Percentiles rank a stretch among this genome's conserved stretches.
phyloP scores from a whole-genome alignment of 2,888 invertebrate species.

The Atethmia centrago region DNA sequence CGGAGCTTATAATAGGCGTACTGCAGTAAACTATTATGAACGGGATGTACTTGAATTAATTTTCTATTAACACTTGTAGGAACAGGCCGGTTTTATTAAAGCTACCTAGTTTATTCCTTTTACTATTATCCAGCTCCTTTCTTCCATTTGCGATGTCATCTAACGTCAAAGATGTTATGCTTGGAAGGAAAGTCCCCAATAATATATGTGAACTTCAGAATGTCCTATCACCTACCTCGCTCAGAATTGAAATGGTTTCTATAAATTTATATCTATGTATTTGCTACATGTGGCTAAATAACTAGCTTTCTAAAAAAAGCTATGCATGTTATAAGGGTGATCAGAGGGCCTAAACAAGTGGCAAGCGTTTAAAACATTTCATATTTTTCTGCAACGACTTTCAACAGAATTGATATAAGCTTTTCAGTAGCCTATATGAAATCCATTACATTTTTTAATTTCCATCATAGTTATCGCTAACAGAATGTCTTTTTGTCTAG shows the following conservation, averaged over 20 bases:
- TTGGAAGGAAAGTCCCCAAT: neutral
- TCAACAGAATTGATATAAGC: neutral
- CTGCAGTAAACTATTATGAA: constrained; percentile 52
- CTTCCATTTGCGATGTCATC: neutral
- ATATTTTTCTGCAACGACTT: too few species aligned
- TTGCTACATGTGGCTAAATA: neutral
- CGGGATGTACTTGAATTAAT: constrained; percentile 61
- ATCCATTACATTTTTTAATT: neutral
- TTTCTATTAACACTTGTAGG: constrained; percentile 40
- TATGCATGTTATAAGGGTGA: neutral
- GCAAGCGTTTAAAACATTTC: neutral
- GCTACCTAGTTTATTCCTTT: neutral
- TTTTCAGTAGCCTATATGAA: neutral
- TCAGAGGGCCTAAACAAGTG: neutral
- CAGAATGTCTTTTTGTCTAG: too few species aligned
- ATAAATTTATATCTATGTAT: too few species aligned
- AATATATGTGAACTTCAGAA: neutral
- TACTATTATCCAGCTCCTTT: neutral
- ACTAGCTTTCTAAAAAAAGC: neutral
- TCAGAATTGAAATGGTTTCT: neutral
- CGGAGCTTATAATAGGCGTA: constrained; percentile 33
- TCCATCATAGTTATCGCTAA: neutral
- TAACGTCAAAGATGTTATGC: neutral
- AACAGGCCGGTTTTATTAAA: constrained; percentile 20
- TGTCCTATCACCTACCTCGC: neutral